Evolutionary conservation across 2,797 vertebrate genomes (phyloP), one percentile per base, ranked within the genome.

Genomic region (Lacerta agilis): DNA sequence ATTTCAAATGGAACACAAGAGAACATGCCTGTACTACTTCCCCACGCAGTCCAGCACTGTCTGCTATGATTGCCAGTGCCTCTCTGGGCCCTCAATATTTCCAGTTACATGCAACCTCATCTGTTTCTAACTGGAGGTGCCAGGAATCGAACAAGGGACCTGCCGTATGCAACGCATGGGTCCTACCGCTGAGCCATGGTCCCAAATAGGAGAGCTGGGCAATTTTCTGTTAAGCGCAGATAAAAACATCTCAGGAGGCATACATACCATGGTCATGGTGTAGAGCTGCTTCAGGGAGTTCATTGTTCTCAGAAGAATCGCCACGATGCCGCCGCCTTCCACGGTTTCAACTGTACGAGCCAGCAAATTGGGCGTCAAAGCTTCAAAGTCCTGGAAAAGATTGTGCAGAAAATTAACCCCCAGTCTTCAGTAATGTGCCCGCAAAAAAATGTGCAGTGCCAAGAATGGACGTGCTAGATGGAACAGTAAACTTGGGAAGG

Each of bases 211-310:
- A 79, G n/a, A 38, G 64, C 7, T 29, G 33, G 20, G 23, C 43
- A 55, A 23, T 13, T 0, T 27, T 20, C 71, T 36, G 4, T 76
- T 88, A n/a, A 61, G 9, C 0, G 20, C 36, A 23, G 49, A 79
- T 13, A 0, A 83, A 49, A 20, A 3, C 1, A 0, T 0, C 1
- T 0, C 8, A 3, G 1, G 1, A 38, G 27, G 82, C 61, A 2
- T 95, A 99, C 61, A 2, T 95, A 99, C 99, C 99, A 99, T 99
- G 5, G 98, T 98, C 98, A 99, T 98, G 0, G 99, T 99, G 85
- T 99, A 99, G 8, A 99, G 96, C 96, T 99, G 98, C 95, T 98
- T 99, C 77, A 99, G 97, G 0, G 99, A 99, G 92, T 98, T 98
- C 98, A 99, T 97, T 0, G 98, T 98, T 92, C 99, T 98, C 3